phyloP scores from a whole-genome alignment of 2,888 invertebrate genomes.

The Phalangium opilio region DNA sequence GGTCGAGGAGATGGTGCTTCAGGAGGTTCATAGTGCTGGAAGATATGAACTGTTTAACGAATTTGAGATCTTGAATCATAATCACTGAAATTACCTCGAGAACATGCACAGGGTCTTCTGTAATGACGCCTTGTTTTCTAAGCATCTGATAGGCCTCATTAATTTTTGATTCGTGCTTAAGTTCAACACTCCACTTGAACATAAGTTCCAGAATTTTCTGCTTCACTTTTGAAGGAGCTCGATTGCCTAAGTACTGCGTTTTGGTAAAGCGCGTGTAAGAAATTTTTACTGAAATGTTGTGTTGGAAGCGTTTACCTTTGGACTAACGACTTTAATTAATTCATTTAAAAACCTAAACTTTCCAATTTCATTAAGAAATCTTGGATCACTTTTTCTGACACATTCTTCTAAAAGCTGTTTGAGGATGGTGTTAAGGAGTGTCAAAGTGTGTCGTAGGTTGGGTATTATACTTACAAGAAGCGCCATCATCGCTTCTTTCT shows the following conservation, averaged over 20 bases:
- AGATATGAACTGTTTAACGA: too few species aligned
- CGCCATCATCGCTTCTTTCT: slow-evolving; percentile 68
- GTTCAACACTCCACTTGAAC: slow-evolving; percentile 40
- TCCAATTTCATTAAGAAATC: slow-evolving; percentile 79
- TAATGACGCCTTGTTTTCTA: slow-evolving; percentile 75
- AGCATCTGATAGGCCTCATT: slow-evolving; percentile 87
- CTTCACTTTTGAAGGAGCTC: slow-evolving; percentile 64
- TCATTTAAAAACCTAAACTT: slow-evolving; percentile 95
- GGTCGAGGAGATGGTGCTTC: slow-evolving; percentile 28
- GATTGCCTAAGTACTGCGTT: slow-evolving; percentile 56
- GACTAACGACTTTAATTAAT: slow-evolving; percentile 86
- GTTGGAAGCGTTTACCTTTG: too few species aligned
- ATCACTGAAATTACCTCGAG: too few species aligned
- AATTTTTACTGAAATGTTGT: too few species aligned
- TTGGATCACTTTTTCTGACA: slow-evolving; percentile 65
- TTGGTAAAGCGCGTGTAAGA: not conserved
- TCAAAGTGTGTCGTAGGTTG: not conserved
- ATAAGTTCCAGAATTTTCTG: slow-evolving; percentile 67
- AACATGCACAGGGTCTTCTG: slow-evolving; percentile 32
- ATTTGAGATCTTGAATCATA: too few species aligned
- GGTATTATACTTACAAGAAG: slow-evolving; percentile 42
- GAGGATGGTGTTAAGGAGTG: not conserved
- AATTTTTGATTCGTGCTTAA: slow-evolving; percentile 51
- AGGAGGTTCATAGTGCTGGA: slow-evolving; percentile 19
- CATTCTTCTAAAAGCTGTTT: slow-evolving; percentile 64